Evolutionary conservation across 2,797 vertebrate species (phyloP).

Genomic region (Falco cherrug): DNA sequence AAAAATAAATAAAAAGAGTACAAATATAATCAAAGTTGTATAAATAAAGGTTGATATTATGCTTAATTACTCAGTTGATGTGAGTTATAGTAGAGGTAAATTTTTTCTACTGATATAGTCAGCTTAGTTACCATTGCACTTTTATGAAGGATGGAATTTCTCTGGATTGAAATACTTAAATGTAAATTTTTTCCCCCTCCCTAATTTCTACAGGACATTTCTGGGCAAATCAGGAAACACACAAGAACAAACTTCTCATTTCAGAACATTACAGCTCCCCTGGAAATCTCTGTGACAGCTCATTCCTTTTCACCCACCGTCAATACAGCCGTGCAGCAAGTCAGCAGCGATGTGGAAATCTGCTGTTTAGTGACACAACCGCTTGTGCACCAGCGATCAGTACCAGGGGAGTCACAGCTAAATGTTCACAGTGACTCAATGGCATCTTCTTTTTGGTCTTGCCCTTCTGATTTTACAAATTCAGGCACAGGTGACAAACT

Average conservation of each 20-base stretch:
- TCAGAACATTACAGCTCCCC: not conserved
- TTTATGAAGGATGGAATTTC: not conserved
- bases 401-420: not conserved
- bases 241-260: not conserved
- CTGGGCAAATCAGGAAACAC: constrained; percentile 26
- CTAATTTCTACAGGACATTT: constrained; percentile 44
- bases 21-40: not conserved
- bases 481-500: not conserved
- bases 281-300: not conserved
- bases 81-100: not conserved
- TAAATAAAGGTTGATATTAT: not conserved
- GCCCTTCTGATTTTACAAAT: not conserved
- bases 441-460: not conserved
- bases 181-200: not conserved
- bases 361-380: not conserved
- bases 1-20: not conserved
- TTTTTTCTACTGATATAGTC: not conserved
- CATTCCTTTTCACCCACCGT: not conserved
- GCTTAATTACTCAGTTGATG: not conserved
- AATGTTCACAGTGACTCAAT: not conserved
- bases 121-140: not conserved
- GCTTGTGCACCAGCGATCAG: not conserved
- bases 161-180: not conserved
- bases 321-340: not conserved
- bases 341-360: not conserved